Percentiles rank a stretch among this genome's conserved stretches.
phyloP scores from a whole-genome alignment of 2,113 vertebrate genomes.

The Mustela nigripes region DNA sequence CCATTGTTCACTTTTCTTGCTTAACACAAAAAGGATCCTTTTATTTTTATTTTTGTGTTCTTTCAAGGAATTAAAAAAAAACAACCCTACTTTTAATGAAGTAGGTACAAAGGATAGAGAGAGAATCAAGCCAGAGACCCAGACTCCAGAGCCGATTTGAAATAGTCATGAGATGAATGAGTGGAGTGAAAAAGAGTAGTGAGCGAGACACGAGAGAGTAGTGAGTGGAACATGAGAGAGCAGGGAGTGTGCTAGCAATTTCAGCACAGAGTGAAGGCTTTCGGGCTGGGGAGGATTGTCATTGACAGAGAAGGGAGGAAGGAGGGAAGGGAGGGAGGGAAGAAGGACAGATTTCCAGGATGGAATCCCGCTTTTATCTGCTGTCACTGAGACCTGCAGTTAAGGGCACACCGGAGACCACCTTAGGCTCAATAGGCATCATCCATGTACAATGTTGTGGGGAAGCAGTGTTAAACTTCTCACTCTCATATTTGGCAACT shows the following conservation, averaged over 20 bases:
- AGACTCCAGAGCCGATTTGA: no score
- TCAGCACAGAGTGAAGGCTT: neutral
- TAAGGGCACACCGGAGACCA: neutral
- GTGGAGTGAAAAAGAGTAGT: neutral
- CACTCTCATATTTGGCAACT: neutral
- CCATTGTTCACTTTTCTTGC: neutral
- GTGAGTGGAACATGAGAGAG: neutral
- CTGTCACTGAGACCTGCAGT: neutral
- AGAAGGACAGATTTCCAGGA: neutral
- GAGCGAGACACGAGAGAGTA: no score
- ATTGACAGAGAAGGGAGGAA: neutral
- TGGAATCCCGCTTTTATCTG: neutral
- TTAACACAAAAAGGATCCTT: neutral
- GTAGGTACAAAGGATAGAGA: no score
- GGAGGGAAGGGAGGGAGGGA: no score
- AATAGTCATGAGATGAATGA: no score
- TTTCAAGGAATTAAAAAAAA: no score
- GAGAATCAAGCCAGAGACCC: no score
- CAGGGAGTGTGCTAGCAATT: neutral
- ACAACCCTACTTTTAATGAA: no score
- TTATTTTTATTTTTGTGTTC: no score
- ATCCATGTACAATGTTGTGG: neutral
- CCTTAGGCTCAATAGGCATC: neutral
- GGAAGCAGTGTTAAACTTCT: neutral
- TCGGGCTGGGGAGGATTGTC: neutral